A percentile compares a stretch with the other conserved stretches of the same genome.
Evolutionary conservation across 2,888 invertebrate species (phyloP).

Genomic region (Paralinhomoeus sp.): DNA sequence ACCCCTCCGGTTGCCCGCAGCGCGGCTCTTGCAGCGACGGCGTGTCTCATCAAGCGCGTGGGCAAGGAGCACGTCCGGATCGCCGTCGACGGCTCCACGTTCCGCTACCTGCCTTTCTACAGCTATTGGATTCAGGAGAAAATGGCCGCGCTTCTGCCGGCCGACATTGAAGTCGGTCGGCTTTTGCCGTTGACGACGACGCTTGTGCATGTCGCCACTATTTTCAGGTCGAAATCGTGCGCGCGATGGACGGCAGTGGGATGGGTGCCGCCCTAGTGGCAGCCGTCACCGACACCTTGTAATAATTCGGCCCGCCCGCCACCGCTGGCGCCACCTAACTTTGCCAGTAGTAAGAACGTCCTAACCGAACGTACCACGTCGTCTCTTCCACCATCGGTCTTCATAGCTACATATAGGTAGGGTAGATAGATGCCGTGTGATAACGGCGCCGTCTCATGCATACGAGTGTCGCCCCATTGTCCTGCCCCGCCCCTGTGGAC

Average conservation of each 20-base stretch:
- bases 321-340: too few species aligned
- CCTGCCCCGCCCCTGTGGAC: too few species aligned
- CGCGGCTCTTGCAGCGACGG: slow-evolving; percentile 36
- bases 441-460: too few species aligned
- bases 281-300: slow-evolving; percentile 38
- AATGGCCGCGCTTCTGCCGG: slow-evolving; percentile 33
- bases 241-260: slow-evolving; percentile 80
- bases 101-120: slow-evolving; percentile 84
- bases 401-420: too few species aligned
- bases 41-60: slow-evolving; percentile 70
- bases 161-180: slow-evolving; percentile 31
- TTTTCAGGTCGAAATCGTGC: slow-evolving; percentile 51
- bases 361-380: too few species aligned
- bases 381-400: too few species aligned
- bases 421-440: too few species aligned
- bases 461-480: too few species aligned
- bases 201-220: background rate
- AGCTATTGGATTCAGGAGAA: slow-evolving; percentile 77
- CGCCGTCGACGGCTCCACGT: slow-evolving; percentile 88
- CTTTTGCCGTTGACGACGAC: background rate
- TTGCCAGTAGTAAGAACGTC: too few species aligned
- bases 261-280: slow-evolving; percentile 83
- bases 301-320: too few species aligned
- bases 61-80: slow-evolving; percentile 60
- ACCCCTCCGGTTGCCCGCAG: too few species aligned